Base-by-base conservation (phyloP, 2,888 invertebrate species). In the Drosophila paucipuncta region DNA sequence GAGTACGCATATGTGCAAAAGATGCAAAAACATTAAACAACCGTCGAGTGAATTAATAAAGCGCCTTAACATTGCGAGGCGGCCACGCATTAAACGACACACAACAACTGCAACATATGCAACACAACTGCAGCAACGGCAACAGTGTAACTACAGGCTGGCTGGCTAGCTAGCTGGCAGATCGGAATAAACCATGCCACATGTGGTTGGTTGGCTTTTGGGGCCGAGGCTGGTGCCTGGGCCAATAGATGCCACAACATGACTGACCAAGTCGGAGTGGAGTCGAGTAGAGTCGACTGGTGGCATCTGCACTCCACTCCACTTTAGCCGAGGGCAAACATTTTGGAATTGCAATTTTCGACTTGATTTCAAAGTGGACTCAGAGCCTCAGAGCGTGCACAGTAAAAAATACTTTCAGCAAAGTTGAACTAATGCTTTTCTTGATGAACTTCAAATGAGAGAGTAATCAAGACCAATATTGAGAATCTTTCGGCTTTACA, bases 311-410 rank as follows among this genome's bases (percentile, higher is more conserved):
- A 73, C 84, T 74, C 65, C 83, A 82, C 67, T 87, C 79, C 79
- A 84, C 74, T 70, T 85, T 68, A 58, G 87, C 87, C 87, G 89
- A 89, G 87, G 87, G 87, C 87, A 82, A 87, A 82, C 84, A 82
- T 90, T 87, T 89, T 89, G 87, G 89, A 87, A 87, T 87, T 87
- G 91, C 91, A 90, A 87, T 87, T 87, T 87, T 90, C 91, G 85
- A 87, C 91, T 87, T 90, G 83, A 84, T 89, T 87, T 89, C 89
- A 76, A 86, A 84, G 78, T 77, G 72, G 80, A 73, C 87, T 68
- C 68, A 73, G 66, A 75, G 75, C 65, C 61, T 64, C 39, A 31
- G 13, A 58, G 58, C 43, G 18, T 58, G 31, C 47, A 58, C 58
- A 4, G 43, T 31, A 4, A 22, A 11, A 43, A 58, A 58, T n/a